phyloP scores from a whole-genome alignment of 1,140 invertebrate genomes.

The Hesperophylax magnus region DNA sequence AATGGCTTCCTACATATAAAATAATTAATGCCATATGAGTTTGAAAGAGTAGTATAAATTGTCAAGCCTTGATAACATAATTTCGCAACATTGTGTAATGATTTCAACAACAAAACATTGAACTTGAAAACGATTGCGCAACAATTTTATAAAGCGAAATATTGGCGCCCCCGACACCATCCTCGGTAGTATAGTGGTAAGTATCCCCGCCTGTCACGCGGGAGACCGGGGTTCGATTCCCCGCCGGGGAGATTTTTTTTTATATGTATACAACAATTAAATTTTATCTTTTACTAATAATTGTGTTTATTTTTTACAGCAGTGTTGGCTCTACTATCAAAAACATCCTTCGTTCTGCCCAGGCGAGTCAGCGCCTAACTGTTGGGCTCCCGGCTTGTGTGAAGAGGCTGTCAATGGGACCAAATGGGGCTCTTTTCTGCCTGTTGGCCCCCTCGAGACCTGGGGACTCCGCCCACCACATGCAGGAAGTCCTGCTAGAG shows the following conservation, averaged over 20 bases:
- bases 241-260: constrained; percentile 57
- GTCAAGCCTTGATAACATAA: not conserved
- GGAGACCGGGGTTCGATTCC: constrained; percentile 60
- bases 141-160: constrained; percentile 20
- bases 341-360: constrained; percentile 72
- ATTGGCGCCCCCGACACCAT: not conserved
- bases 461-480: constrained; percentile 77
- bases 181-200: constrained; percentile 57
- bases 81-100: constrained; percentile 23
- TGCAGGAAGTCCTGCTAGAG: constrained; percentile 79
- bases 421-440: constrained; percentile 75
- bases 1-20: not conserved
- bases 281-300: too few species aligned
- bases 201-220: constrained; percentile 58
- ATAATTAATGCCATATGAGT: not conserved
- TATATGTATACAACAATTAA: not conserved
- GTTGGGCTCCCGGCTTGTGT: constrained; percentile 75
- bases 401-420: constrained; percentile 73
- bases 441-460: constrained; percentile 73
- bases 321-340: constrained; percentile 71
- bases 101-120: not conserved
- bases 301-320: constrained; percentile 61
- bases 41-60: not conserved
- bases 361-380: constrained; percentile 73
- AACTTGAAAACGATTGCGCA: not conserved